A percentile compares a stretch with the other conserved stretches of the same genome.
Evolutionary conservation across 2,797 vertebrate genomes (phyloP).

Genomic region (Smutsia gigantea): DNA sequence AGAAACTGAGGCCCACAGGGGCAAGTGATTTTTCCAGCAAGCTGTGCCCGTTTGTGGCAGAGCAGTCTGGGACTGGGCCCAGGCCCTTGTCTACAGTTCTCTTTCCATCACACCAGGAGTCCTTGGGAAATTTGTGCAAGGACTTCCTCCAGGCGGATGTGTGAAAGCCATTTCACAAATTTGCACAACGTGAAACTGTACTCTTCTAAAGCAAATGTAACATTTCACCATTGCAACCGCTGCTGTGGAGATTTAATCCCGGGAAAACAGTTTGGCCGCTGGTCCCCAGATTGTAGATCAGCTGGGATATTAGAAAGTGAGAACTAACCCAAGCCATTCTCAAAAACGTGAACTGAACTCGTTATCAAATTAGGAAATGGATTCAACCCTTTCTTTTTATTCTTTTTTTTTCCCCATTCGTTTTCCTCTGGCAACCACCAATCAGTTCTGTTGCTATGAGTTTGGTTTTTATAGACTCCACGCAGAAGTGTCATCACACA

Average conservation of each 20-base stretch:
- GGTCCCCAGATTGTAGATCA: neutral
- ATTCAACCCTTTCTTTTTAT: neutral
- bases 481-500: neutral
- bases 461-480: neutral
- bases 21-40: neutral
- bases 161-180: neutral
- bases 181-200: neutral
- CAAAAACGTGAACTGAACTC: neutral
- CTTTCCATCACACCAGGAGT: neutral
- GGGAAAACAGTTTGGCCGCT: neutral
- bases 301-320: neutral
- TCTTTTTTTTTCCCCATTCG: neutral
- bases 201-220: neutral
- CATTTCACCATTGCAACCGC: neutral
- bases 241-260: neutral
- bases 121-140: neutral
- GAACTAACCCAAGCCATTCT: neutral
- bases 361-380: neutral
- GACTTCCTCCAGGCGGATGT: accelerated
- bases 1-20: neutral
- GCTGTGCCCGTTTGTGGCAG: accelerated
- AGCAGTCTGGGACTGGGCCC: neutral
- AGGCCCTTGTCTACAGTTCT: neutral
- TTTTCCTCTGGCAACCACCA: neutral
- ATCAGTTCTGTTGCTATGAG: neutral